Conservation (phyloP, 2,113 vertebrate species). For the Mixornis gularis region DNA sequence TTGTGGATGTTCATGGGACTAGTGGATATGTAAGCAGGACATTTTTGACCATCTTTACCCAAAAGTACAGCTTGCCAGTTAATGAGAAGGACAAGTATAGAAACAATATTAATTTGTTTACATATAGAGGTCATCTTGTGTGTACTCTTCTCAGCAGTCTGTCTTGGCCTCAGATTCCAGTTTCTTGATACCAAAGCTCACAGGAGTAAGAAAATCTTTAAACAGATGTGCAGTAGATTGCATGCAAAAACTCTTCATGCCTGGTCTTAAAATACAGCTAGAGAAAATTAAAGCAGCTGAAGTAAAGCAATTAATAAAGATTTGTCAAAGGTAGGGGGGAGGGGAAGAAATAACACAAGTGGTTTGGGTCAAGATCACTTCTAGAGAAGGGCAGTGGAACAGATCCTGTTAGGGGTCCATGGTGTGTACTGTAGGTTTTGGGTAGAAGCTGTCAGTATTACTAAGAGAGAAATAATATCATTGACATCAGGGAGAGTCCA, state of each 20-base stretch:
- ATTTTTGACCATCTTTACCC: neutral
- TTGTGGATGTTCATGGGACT: neutral
- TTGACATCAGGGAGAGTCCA: neutral
- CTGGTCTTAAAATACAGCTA: neutral
- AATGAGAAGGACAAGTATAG: neutral
- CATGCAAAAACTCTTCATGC: neutral
- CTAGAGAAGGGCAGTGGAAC: neutral
- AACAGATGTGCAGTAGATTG: neutral
- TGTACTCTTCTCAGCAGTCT: neutral
- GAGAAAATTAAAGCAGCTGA: neutral
- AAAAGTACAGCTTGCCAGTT: neutral
- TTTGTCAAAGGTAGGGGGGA: accelerated
- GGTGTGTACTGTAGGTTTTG: neutral
- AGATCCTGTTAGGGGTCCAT: neutral
- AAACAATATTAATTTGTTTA: neutral
- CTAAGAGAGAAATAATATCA: neutral
- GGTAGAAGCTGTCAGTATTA: neutral
- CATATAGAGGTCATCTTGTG: neutral
- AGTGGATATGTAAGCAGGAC: neutral
- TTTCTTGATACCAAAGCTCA: neutral
- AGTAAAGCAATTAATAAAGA: neutral
- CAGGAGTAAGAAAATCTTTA: neutral
- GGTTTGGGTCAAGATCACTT: neutral
- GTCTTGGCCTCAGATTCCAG: neutral
- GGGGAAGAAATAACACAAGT: neutral